These are phyloP conservation scores for Bombus superbus DNA, from an alignment of 1,140 invertebrate genomes.

Conservation along the genomic window DNA sequence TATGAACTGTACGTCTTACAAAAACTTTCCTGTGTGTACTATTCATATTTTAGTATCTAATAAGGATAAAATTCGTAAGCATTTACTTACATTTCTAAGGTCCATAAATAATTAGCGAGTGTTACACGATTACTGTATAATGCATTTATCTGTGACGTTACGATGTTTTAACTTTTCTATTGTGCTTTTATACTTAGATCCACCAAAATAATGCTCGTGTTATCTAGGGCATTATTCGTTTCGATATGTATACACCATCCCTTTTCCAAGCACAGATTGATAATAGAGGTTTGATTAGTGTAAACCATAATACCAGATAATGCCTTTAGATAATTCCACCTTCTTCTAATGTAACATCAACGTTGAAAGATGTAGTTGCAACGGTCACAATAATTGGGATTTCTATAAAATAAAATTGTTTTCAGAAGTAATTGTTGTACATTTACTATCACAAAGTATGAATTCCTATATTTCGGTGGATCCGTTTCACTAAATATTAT, in stretches of 20 bases:
- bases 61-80: conserved; percentile 37
- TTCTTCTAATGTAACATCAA: conserved; percentile 53
- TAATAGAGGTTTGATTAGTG: conserved; percentile 32
- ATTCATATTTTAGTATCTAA: conserved; percentile 40
- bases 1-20: conserved; percentile 18
- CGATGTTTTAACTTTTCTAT: conserved; percentile 43
- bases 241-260: conserved; percentile 50
- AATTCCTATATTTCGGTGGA: neutral
- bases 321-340: conserved; percentile 51
- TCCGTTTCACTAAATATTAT: neutral
- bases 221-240: conserved; percentile 35
- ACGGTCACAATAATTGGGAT: conserved; percentile 67
- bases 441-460: neutral
- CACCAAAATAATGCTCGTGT: conserved; percentile 37
- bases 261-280: conserved; percentile 18
- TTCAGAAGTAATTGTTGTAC: conserved; percentile 67
- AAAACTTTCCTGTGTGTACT: conserved; percentile 38
- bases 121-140: conserved; percentile 50
- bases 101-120: conserved; percentile 34
- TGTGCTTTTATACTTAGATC: conserved; percentile 47
- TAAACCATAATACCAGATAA: conserved; percentile 45
- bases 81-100: conserved; percentile 35
- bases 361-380: conserved; percentile 70
- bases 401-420: conserved; percentile 79
- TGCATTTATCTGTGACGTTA: conserved; percentile 57